These are phyloP conservation scores for Galagoides demidoff DNA, from an alignment of 2,797 vertebrate genomes.

Conservation along the genomic window DNA sequence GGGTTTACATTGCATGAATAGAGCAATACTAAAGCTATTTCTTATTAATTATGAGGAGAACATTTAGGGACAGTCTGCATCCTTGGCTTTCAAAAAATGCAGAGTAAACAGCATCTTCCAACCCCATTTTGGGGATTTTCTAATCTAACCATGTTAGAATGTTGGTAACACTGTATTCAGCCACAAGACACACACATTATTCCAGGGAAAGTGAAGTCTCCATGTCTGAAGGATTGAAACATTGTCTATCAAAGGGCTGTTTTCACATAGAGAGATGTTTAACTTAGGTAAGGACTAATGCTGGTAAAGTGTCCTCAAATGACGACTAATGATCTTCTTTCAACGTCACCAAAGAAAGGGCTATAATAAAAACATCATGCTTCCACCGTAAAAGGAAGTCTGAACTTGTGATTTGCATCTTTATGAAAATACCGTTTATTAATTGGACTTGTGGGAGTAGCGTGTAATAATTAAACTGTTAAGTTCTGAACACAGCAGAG, in stretches of 20 bases:
- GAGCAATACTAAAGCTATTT: background rate
- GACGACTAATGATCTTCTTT: background rate
- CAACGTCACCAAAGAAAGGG: background rate
- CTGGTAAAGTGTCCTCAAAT: background rate
- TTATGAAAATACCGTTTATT: conserved; percentile 11
- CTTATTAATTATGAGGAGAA: background rate
- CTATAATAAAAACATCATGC: background rate
- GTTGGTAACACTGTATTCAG: background rate
- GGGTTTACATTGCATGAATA: background rate
- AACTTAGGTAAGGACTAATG: background rate
- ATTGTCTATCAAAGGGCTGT: background rate
- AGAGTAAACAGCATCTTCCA: background rate
- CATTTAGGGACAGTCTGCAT: background rate
- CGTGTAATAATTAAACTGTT: background rate
- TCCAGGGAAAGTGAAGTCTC: background rate
- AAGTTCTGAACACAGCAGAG: background rate
- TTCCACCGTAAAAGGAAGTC: background rate
- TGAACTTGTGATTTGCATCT: background rate
- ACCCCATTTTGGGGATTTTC: background rate
- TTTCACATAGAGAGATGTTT: background rate
- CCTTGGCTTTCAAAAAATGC: background rate
- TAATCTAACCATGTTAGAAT: background rate
- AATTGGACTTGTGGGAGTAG: background rate
- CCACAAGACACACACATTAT: background rate
- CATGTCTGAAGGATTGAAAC: background rate